These are phyloP conservation scores for Ophioninae sp. DNA, from an alignment of 2,888 invertebrate genomes.

Conservation along the genomic window DNA sequence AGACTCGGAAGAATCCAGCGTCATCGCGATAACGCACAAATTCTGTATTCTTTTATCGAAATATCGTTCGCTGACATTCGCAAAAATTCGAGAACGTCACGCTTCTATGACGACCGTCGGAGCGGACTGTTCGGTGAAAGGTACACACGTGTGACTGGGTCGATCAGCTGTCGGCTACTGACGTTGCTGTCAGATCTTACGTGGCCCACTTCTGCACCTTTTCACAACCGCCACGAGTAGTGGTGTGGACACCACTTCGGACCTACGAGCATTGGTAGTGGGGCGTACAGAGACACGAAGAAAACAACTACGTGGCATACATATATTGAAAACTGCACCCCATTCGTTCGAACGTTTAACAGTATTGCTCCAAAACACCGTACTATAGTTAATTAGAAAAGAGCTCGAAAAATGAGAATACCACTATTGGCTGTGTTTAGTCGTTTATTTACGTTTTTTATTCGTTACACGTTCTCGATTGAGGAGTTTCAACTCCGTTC, in stretches of 20 bases:
- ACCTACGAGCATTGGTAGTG: neutral
- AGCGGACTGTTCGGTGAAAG: neutral
- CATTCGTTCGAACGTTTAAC: neutral
- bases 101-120: neutral
- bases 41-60: neutral
- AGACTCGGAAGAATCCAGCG: constrained; percentile 49
- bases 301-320: neutral
- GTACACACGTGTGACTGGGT: constrained; percentile 26
- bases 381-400: neutral
- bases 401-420: neutral
- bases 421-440: neutral
- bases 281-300: neutral
- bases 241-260: neutral
- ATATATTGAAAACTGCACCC: neutral
- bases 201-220: neutral
- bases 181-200: constrained; percentile 23
- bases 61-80: neutral
- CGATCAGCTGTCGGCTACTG: constrained; percentile 55
- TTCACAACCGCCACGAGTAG: neutral
- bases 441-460: neutral
- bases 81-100: neutral
- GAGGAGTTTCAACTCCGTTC: neutral
- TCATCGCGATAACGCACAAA: constrained; percentile 29
- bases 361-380: neutral
- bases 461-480: neutral